Percentiles rank a stretch among this genome's conserved stretches.
Evolutionary conservation across 37 sponge, comb jelly and placozoan genomes (phyloP).

Genomic region (Spongilla lacustris): DNA sequence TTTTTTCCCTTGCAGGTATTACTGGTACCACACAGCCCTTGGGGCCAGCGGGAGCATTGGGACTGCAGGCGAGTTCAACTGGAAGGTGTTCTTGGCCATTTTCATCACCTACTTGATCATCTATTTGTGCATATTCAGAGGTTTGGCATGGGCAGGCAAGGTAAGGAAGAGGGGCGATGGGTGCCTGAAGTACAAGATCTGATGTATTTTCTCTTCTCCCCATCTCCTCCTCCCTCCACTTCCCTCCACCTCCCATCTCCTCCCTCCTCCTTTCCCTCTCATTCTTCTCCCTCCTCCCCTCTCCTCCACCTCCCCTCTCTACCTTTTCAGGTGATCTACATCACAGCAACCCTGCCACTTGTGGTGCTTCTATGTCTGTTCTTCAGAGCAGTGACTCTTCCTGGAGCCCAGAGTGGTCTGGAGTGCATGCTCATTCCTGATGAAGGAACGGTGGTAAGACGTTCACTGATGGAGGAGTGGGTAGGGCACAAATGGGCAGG

Average conservation of each 20-base stretch:
- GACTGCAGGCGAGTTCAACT: slow-evolving; percentile 76
- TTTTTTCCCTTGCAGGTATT: slow-evolving; percentile 68
- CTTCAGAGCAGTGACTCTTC: slow-evolving; percentile 94
- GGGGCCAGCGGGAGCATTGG: slow-evolving; percentile 61
- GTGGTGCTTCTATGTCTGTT: slow-evolving; percentile 86
- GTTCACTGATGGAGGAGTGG: not conserved
- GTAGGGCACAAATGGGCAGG: too few species aligned
- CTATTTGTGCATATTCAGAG: slow-evolving; percentile 91
- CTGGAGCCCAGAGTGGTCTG: slow-evolving; percentile 92
- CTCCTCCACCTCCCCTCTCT: not conserved
- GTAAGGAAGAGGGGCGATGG: slow-evolving; percentile 22
- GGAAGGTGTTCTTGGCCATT: slow-evolving; percentile 84
- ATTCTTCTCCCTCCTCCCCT: not conserved
- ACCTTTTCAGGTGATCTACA: slow-evolving; percentile 78
- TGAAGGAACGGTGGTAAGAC: slow-evolving; percentile 17
- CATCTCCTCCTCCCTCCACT: not conserved
- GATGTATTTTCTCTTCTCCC: not conserved
- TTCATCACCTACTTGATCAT: slow-evolving; percentile 82
- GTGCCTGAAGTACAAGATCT: too few species aligned
- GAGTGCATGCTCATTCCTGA: slow-evolving; percentile 77
- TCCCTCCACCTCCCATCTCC: not conserved
- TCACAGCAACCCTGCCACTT: slow-evolving; percentile 93
- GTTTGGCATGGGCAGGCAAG: slow-evolving; percentile 89
- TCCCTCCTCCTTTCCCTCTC: not conserved
- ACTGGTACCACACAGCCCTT: slow-evolving; percentile 84